These are phyloP conservation scores for Vidua macroura DNA, from an alignment of 2,113 vertebrate genomes.

Conservation along the genomic window DNA sequence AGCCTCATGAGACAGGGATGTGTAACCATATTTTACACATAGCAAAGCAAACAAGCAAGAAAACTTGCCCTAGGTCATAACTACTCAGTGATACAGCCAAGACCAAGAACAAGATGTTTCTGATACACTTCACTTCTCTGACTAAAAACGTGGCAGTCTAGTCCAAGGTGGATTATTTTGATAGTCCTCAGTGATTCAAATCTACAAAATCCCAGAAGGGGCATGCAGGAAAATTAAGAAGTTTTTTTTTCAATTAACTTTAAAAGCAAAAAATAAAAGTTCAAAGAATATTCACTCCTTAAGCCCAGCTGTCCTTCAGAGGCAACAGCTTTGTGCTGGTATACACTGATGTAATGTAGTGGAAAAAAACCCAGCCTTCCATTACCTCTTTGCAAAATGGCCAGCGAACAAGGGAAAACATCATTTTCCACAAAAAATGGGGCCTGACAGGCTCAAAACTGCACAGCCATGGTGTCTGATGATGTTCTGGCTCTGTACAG, in stretches of 20 bases:
- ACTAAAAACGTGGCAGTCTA: background rate
- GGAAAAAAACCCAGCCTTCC: constrained; percentile 12
- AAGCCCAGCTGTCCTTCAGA: background rate
- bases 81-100: background rate
- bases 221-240: background rate
- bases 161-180: background rate
- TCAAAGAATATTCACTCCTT: background rate
- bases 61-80: background rate
- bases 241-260: background rate
- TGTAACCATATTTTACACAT: background rate
- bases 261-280: background rate
- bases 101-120: background rate
- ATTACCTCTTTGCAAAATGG: background rate
- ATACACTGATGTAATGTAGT: background rate
- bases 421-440: constrained; percentile 7
- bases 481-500: background rate
- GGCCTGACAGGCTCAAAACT: background rate
- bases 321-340: background rate
- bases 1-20: background rate
- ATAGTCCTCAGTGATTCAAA: background rate
- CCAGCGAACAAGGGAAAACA: background rate
- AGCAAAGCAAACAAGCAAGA: background rate
- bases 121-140: background rate
- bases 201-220: background rate
- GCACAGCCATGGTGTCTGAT: background rate